A percentile compares a stretch with the other conserved stretches of the same genome.
Evolutionary conservation across 2,888 invertebrate species (phyloP).

Genomic region (Aethes cnicana): DNA sequence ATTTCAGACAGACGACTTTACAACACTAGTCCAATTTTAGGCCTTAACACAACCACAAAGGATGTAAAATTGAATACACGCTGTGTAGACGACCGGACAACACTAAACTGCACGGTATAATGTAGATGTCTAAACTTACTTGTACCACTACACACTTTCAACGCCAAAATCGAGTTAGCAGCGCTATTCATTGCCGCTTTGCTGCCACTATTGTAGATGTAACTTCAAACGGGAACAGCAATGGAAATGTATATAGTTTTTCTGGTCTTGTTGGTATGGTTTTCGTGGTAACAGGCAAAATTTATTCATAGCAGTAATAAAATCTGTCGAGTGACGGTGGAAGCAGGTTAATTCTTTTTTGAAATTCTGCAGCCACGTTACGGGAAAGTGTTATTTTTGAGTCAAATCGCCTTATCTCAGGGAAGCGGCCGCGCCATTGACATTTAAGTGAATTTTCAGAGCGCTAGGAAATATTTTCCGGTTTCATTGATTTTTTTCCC

Average conservation of each 20-base stretch:
- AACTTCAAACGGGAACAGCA: conserved; percentile 35
- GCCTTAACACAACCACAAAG: too few species aligned
- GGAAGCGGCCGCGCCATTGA: conserved; percentile 11
- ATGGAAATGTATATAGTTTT: conserved; percentile 57
- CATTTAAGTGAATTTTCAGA: too few species aligned
- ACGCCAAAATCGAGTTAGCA: conserved; percentile 39
- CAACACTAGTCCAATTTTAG: too few species aligned
- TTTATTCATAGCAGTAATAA: conserved; percentile 79
- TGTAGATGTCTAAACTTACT: conserved; percentile 31
- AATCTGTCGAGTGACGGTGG: conserved; percentile 66
- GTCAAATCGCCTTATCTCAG: conserved; percentile 19
- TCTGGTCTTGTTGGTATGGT: conserved; percentile 64
- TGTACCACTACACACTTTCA: conserved; percentile 1
- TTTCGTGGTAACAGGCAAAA: conserved; percentile 64
- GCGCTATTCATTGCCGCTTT: conserved; percentile 47
- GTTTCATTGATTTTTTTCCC: too few species aligned
- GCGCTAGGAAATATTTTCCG: too few species aligned
- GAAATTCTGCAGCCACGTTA: conserved; percentile 47
- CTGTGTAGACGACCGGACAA: conserved; percentile 20
- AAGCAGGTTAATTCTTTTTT: conserved; percentile 65
- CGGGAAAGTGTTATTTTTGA: conserved; percentile 25
- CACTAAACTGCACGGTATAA: conserved; percentile 30
- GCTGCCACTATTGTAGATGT: conserved; percentile 40
- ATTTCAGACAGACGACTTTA: too few species aligned
- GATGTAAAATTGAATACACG: too few species aligned